These are phyloP conservation scores for Eptatretus atami DNA, from an alignment of 2,797 vertebrate species.

Conservation along the genomic window DNA sequence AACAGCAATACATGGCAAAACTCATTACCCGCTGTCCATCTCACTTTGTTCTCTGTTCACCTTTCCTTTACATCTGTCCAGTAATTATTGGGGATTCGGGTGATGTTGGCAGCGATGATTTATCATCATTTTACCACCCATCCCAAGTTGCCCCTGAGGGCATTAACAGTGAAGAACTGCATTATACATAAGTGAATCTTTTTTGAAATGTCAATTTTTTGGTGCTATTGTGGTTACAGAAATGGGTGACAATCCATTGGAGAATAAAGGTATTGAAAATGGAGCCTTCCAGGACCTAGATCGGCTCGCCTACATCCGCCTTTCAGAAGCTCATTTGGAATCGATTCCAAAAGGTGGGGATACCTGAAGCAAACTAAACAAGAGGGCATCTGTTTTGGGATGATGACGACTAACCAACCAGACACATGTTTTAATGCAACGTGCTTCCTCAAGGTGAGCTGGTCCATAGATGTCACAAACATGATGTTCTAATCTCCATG, in stretches of 20 bases:
- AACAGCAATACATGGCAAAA: too few relatives aligned
- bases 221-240: conserved; percentile 16
- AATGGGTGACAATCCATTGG: conserved; percentile 66
- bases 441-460: neutral
- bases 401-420: neutral
- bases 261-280: conserved; percentile 54
- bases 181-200: too few relatives aligned
- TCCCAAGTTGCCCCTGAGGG: too few relatives aligned
- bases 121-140: too few relatives aligned
- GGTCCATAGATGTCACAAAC: neutral
- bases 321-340: conserved; percentile 47
- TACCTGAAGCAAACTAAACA: neutral
- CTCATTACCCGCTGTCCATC: too few relatives aligned
- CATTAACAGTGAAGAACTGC: too few relatives aligned
- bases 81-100: too few relatives aligned
- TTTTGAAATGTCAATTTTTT: too few relatives aligned
- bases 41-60: too few relatives aligned
- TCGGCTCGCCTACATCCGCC: conserved; percentile 39
- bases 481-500: too few relatives aligned
- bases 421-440: neutral
- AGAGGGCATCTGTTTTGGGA: neutral
- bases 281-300: conserved; percentile 55
- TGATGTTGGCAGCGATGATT: too few relatives aligned
- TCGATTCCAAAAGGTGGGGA: conserved; percentile 51
- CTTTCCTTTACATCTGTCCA: too few relatives aligned